Percentiles rank a stretch among this genome's conserved stretches.
Evolutionary conservation across 2,888 invertebrate species (phyloP).

Genomic region (Apamea anceps): DNA sequence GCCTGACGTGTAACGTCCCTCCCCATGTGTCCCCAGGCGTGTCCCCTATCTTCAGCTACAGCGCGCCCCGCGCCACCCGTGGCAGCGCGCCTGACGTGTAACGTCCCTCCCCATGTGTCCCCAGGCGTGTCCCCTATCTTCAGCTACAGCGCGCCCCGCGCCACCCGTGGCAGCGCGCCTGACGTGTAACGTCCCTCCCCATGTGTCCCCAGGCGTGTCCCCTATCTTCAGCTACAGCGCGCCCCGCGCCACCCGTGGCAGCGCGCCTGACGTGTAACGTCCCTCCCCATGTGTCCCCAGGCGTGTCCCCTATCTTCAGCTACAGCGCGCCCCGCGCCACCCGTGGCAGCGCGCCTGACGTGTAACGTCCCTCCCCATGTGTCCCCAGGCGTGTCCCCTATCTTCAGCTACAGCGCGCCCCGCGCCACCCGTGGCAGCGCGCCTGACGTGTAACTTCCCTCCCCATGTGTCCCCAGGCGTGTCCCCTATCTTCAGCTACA

Average conservation of each 20-base stretch:
- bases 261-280: slow-evolving; percentile 72
- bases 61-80: slow-evolving; percentile 91
- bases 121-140: slow-evolving; percentile 92
- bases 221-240: slow-evolving; percentile 94
- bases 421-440: slow-evolving; percentile 85
- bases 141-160: slow-evolving; percentile 92
- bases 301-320: slow-evolving; percentile 93
- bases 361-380: slow-evolving; percentile 31
- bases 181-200: slow-evolving; percentile 59
- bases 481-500: slow-evolving; percentile 94
- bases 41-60: slow-evolving; percentile 94
- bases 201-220: slow-evolving; percentile 84
- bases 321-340: slow-evolving; percentile 92
- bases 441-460: slow-evolving; percentile 68
- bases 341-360: slow-evolving; percentile 74
- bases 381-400: slow-evolving; percentile 89
- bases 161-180: slow-evolving; percentile 84
- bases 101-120: no score
- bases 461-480: slow-evolving; percentile 71
- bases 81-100: slow-evolving; percentile 74
- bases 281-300: slow-evolving; percentile 63
- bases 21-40: slow-evolving; percentile 71
- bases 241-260: slow-evolving; percentile 88
- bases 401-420: slow-evolving; percentile 94
- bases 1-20: slow-evolving; percentile 68